These are phyloP conservation scores for Cephalopholis sonnerati DNA, from an alignment of 2,113 vertebrate species.

Conservation along the genomic window DNA sequence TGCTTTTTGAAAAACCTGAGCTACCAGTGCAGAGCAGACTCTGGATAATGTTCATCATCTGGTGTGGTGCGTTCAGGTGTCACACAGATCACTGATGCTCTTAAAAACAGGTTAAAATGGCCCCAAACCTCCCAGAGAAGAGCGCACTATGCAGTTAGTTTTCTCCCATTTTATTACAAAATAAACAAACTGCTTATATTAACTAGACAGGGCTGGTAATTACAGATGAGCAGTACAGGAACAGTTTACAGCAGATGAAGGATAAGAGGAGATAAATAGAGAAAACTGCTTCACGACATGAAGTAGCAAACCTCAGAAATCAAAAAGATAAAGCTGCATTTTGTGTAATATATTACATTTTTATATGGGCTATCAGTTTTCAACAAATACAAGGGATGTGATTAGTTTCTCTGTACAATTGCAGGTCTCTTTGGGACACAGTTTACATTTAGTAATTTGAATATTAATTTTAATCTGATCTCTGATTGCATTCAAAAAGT, in stretches of 20 bases:
- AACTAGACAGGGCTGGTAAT: slow-evolving; percentile 64
- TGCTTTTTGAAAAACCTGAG: not conserved
- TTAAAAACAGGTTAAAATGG: not conserved
- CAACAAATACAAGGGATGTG: slow-evolving; percentile 1
- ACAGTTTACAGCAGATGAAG: slow-evolving; percentile 47
- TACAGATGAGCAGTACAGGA: slow-evolving; percentile 42
- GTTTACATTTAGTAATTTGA: not conserved
- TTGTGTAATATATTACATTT: slow-evolving; percentile 59
- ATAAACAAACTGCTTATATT: slow-evolving; percentile 66
- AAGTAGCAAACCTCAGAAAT: slow-evolving; percentile 57
- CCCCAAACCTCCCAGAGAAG: not conserved
- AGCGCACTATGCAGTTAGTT: slow-evolving; percentile 22
- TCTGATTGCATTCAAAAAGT: not conserved
- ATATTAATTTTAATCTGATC: not conserved
- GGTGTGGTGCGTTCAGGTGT: not conserved
- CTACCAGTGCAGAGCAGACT: not conserved
- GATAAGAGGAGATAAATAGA: slow-evolving; percentile 60
- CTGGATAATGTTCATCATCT: not conserved
- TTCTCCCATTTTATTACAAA: slow-evolving; percentile 78
- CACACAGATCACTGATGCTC: not conserved
- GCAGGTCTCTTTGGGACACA: slow-evolving; percentile 3
- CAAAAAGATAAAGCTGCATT: slow-evolving; percentile 46
- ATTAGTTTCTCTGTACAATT: slow-evolving; percentile 26
- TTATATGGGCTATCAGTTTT: not conserved
- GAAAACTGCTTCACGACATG: slow-evolving; percentile 30